Evolutionary conservation across 2,113 vertebrate genomes (phyloP), one percentile per base, ranked within the genome.

Genomic region (Atrichornis clamosus): DNA sequence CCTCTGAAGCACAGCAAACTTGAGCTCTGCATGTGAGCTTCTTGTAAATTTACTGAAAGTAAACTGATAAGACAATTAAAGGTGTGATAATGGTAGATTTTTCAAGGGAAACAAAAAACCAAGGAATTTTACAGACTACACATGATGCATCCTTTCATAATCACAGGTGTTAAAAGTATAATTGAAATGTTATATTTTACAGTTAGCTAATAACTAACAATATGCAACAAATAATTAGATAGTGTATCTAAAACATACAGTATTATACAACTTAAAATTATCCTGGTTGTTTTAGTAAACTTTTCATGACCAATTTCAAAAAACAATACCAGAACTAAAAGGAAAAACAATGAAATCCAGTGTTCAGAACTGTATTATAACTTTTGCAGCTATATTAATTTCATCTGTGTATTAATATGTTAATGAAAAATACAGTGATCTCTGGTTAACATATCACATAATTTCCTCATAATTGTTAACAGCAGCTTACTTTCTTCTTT

Each of bases 231-330:
- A 59, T 44, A 76, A 37, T 44, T 65, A 53, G 9, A n/a, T 49
- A 72, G 5, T 26, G 2, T 55, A 85, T 35, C 5, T 62, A 58
- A 69, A 58, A 4, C 2, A 15, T 7, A 53, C 0, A 2, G 0
- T 32, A 21, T 22, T 41, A 28, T 44, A n/a, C 39, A 2, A 64
- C 79, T 58, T 41, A 4, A 37, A 84, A n/a, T 60, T 13, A 6
- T 59, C 16, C 6, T 60, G 15, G 47, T 64, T 75, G 5, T 22
- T 73, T 87, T 39, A 52, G 32, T 11, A 75, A 76, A 24, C 0
- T 3, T 89, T 78, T 87, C 22, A 19, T 8, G 5, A 46, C 20
- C 33, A 67, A 24, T 47, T 44, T 39, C 42, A 81, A 52, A 55
- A 21, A 70, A 1, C 7, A 65, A 28, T 44, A 33, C 15, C 50